Base-by-base conservation (phyloP, 2,888 invertebrate genomes). In the Hybos culiciformis region DNA sequence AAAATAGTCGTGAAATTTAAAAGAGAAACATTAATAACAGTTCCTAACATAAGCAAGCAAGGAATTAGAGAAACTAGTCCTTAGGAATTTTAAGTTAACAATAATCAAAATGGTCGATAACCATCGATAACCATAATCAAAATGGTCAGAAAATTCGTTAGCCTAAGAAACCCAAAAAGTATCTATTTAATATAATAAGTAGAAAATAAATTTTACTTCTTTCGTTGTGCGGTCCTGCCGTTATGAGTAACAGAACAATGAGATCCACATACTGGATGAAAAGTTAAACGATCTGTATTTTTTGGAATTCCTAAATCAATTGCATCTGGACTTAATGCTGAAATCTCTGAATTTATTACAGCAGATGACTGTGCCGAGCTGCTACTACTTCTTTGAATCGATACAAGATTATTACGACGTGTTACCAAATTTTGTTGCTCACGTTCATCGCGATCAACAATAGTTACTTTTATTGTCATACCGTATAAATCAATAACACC, bases 401-500 rank as follows among this genome's bases (percentile, higher is more conserved):
- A 51, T 33, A 67, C 67, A 36, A 75, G 59, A 21, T 76, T 78
- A 54, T 78, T 80, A 32, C 80, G 70, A 39, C 80, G 64, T 1
- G 79, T 80, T 40, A 80, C 75, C 54, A 86, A 62, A 69, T 85
- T 78, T 66, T 85, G 74, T 62, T 78, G 76, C 63, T 87, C 77
- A 47, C 85, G 68, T 57, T 82, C 81, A 58, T 85, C 85, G 2
- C 84, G 72, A 66, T 88, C 88, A 1, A 90, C 83, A 50, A 90
- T 86, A 0, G 88, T 83, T 4, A 88, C 83, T 67, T 83, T 83
- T 17, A 90, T 88, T 18, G 90, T 90, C 87, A 91, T 90, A 20
- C 91, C 94, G 57, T 94, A 94, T 3, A 94, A 71, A 69, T 94
- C 94, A 29, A 94, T 84, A 21, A 93, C 93, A 5, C 91, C 93